phyloP scores from a whole-genome alignment of 2,888 invertebrate species.

The Ochlodes sylvanus region DNA sequence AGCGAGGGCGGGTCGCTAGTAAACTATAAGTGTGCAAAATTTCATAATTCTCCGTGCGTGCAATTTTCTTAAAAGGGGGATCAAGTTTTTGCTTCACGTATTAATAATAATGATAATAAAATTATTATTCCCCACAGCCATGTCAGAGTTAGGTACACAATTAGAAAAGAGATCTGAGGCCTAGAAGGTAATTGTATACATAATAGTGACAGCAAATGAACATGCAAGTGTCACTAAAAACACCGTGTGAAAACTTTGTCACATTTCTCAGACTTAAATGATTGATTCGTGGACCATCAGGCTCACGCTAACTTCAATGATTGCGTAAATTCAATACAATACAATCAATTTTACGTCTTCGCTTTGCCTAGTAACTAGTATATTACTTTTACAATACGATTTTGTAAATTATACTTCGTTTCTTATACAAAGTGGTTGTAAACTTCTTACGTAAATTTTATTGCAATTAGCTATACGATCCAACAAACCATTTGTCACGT shows the following conservation, averaged over 20 bases:
- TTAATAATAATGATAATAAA: no score
- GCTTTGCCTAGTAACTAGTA: not conserved
- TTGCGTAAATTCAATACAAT: not conserved
- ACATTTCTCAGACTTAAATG: conserved; percentile 10
- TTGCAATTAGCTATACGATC: conserved; percentile 1
- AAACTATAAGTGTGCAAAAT: no score
- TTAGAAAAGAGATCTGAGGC: not conserved
- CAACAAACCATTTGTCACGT: conserved; percentile 17
- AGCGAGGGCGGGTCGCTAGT: no score
- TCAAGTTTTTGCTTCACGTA: no score
- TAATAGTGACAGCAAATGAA: not conserved
- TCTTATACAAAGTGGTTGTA: not conserved
- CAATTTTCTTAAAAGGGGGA: no score
- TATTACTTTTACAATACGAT: not conserved
- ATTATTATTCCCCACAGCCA: no score
- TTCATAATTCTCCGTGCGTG: no score
- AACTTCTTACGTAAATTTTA: conserved; percentile 20
- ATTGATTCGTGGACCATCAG: conserved; percentile 12
- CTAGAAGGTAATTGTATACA: not conserved
- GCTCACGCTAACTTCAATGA: conserved; percentile 7
- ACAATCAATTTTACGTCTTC: not conserved
- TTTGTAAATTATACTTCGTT: not conserved
- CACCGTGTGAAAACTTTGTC: conserved; percentile 23
- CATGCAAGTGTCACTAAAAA: not conserved
- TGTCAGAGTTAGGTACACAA: no score